These are phyloP conservation scores for Digitonthophagus gazella DNA, from an alignment of 2,888 invertebrate species.

Conservation along the genomic window DNA sequence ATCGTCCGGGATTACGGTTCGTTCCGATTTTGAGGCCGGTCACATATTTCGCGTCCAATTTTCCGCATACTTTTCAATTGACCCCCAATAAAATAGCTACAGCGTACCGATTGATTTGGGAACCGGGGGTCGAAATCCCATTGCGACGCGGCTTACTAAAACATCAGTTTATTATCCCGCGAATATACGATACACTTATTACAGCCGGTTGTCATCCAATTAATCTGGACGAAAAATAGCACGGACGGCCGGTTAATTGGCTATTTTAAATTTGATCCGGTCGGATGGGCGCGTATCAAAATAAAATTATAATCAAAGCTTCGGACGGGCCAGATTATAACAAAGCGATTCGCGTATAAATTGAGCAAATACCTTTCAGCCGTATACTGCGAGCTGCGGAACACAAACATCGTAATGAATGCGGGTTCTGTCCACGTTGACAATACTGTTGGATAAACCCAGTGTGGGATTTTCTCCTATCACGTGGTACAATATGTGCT, in stretches of 20 bases:
- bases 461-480: not conserved
- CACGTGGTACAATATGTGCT: not conserved
- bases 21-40: not conserved
- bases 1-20: not conserved
- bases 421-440: not conserved
- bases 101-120: not conserved
- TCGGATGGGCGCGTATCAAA: not conserved
- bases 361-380: not conserved
- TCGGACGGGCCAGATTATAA: not conserved
- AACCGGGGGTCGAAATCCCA: not conserved
- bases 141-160: not conserved
- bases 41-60: not conserved
- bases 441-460: not conserved
- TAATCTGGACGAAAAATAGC: not conserved
- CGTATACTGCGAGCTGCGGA: not conserved
- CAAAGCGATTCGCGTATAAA: not conserved
- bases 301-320: not conserved
- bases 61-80: not conserved
- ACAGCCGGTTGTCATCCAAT: not conserved
- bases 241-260: not conserved
- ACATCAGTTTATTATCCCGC: not conserved
- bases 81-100: not conserved
- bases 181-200: not conserved
- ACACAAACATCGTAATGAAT: not conserved
- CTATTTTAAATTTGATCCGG: not conserved